Conservation (phyloP, 2,888 invertebrate species). For the Odontothrips loti region DNA sequence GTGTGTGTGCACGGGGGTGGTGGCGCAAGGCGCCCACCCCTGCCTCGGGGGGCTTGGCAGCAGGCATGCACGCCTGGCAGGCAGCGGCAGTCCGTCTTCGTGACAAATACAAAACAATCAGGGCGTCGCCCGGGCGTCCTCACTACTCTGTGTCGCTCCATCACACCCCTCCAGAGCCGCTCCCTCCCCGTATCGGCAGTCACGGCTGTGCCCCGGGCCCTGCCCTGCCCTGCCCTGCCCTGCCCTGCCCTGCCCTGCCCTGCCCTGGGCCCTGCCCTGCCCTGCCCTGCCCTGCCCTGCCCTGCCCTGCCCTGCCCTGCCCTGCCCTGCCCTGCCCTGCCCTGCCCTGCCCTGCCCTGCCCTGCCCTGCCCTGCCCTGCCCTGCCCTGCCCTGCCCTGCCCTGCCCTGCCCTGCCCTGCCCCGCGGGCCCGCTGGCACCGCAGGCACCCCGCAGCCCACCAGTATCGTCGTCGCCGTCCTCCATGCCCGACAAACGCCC, state of each 20-base stretch:
- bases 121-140: neutral
- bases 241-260: neutral
- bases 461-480: neutral
- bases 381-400: neutral
- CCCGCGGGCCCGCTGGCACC: neutral
- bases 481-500: neutral
- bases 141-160: no score
- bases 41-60: neutral
- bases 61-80: neutral
- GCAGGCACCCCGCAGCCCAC: no score
- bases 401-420: neutral
- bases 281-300: neutral
- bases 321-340: neutral
- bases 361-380: neutral
- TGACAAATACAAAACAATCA: conserved; percentile 25
- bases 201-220: neutral
- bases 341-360: neutral
- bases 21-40: neutral
- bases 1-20: no score
- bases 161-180: neutral
- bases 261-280: neutral
- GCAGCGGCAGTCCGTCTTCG: conserved; percentile 14
- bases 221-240: neutral
- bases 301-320: neutral
- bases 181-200: neutral